These are phyloP conservation scores for Ailuropoda melanoleuca DNA, from an alignment of 2,113 vertebrate genomes.

Conservation along the genomic window DNA sequence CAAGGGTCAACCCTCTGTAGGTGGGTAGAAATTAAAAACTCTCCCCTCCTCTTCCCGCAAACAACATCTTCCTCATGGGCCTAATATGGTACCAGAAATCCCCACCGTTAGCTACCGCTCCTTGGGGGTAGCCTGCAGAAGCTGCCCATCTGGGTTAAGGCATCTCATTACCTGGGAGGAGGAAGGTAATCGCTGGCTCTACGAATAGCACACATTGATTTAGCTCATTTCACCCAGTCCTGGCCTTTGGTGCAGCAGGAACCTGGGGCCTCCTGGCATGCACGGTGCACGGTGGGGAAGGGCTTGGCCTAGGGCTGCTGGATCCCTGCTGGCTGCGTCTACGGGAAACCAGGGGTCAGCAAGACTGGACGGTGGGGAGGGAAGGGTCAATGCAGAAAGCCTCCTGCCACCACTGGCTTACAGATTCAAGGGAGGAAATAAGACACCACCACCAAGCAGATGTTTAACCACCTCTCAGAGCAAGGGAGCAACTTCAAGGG, in stretches of 20 bases:
- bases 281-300: neutral
- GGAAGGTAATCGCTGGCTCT: neutral
- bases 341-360: neutral
- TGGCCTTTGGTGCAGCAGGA: accelerated
- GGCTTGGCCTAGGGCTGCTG: neutral
- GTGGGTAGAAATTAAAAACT: neutral
- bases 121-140: neutral
- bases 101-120: neutral
- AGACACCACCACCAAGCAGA: neutral
- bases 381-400: neutral
- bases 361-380: neutral
- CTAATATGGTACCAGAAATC: neutral
- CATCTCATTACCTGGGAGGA: neutral
- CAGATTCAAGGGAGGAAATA: neutral
- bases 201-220: accelerated
- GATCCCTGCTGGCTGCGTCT: too few species aligned
- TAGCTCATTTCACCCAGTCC: neutral
- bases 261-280: neutral
- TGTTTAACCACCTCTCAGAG: neutral
- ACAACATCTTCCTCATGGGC: neutral
- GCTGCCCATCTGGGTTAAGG: neutral
- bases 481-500: neutral
- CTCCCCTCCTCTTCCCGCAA: neutral
- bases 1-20: neutral
- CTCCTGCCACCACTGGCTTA: neutral